Evolutionary conservation across 1,140 invertebrate genomes (phyloP), one percentile per base, ranked within the genome.

Genomic region (Proales similis): DNA sequence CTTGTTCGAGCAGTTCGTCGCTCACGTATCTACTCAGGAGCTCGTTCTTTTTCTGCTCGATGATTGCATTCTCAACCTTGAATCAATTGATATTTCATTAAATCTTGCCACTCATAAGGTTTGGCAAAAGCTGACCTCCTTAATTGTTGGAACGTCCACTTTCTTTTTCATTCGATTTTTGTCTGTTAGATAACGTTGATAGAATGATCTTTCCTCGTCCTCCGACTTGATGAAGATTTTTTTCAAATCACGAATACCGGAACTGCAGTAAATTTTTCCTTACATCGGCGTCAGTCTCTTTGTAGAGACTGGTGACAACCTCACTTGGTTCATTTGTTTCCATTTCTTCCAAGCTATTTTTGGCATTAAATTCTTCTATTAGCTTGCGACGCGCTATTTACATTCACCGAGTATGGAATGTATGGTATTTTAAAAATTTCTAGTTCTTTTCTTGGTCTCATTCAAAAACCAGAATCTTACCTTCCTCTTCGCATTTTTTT

Each of bases 1-100:
- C 67, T 57, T 67, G 61, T 60, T 68, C 26, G 4, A 64, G 14
- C n/a, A 78, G 57, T 32, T 65, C 66, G 19, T 72, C 70, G 66
- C 71, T 74, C 0, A 74, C 74, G 68, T 79, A 79, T 66, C 73
- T 74, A 65, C 75, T 83, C 42, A 94, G 68, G 19, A 94, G 74
- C 73, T 94, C 89, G 74, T 85, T 83, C 72, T 96, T 95, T 71
- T 89, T 88, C 67, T 87, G 82, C 65, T 81, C 79, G 0, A 96
- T 76, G 27, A 96, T 76, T 0, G 88, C 90, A 68, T 88, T 84
- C 71, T 94, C 87, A 48, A 96, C 84, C 74, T 76, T 64, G 72
- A 66, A 48, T 26, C 4, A 14, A 49, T 33, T 7, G 27, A 49
- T 20, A 49, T 49, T 49, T 7, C 39, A 11, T 12, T 33, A 7